Conservation (phyloP, 2,888 invertebrate genomes). For the Phyllotreta cruciferae region DNA sequence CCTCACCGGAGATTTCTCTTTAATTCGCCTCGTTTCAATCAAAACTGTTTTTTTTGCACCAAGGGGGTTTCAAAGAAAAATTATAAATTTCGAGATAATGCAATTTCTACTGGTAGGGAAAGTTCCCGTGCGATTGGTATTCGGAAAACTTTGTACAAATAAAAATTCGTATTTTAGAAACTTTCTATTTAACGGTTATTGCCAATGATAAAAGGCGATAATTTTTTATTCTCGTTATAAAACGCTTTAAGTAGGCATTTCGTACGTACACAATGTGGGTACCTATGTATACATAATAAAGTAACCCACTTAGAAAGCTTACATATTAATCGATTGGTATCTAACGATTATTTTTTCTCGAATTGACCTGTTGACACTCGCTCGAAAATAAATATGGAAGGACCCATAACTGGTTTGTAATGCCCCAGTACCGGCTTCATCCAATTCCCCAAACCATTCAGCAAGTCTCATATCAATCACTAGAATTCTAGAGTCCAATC, state of each 20-base stretch:
- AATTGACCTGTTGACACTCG: constrained; percentile 18
- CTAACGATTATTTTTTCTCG: neutral
- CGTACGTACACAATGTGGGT: constrained; percentile 6
- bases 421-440: neutral
- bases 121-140: too few species aligned
- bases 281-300: constrained; percentile 5
- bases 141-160: neutral
- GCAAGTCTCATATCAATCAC: too few species aligned
- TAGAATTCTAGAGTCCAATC: neutral
- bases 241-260: constrained; percentile 10
- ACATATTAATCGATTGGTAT: constrained; percentile 5
- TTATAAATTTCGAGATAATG: too few species aligned
- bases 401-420: neutral
- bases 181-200: constrained; percentile 18
- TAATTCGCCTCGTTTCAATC: too few species aligned
- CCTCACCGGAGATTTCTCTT: too few species aligned
- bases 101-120: too few species aligned
- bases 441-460: too few species aligned
- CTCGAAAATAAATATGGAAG: neutral
- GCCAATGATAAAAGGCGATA: constrained; percentile 12
- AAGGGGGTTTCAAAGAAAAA: too few species aligned
- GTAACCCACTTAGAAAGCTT: constrained; percentile 10
- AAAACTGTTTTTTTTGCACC: too few species aligned
- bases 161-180: constrained; percentile 8
- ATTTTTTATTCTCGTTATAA: constrained; percentile 1